Evolutionary conservation across 2,888 invertebrate genomes (phyloP).

Genomic region (Bembecia ichneumoniformis): DNA sequence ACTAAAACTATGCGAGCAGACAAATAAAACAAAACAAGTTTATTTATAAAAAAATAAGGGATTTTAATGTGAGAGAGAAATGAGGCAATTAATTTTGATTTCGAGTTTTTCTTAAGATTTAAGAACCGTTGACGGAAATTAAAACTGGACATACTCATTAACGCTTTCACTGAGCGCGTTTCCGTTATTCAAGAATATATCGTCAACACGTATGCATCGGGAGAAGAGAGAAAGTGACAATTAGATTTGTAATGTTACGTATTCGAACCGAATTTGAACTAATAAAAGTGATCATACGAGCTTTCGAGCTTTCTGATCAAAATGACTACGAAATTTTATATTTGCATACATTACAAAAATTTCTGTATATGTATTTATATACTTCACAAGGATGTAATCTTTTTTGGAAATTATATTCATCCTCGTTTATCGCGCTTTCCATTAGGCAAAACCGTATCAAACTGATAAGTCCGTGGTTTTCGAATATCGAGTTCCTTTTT

Average conservation of each 20-base stretch:
- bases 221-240: conserved; percentile 24
- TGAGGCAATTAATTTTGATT: conserved; percentile 10
- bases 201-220: conserved; percentile 34
- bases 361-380: too few species aligned
- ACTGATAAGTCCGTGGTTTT: too few species aligned
- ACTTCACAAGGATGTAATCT: too few species aligned
- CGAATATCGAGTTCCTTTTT: too few species aligned
- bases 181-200: conserved; percentile 48
- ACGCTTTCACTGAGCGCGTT: conserved; percentile 51
- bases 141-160: conserved; percentile 56
- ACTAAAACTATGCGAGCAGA: too few species aligned
- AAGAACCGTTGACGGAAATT: conserved; percentile 45
- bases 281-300: conserved; percentile 6
- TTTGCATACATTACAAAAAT: too few species aligned
- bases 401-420: too few species aligned
- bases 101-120: conserved; percentile 14
- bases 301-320: not conserved
- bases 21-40: too few species aligned
- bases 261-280: conserved; percentile 8
- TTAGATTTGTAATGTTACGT: conserved; percentile 21
- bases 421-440: too few species aligned
- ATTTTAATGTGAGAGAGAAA: not conserved
- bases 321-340: not conserved
- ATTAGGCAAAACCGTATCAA: too few species aligned
- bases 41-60: too few species aligned